Evolutionary conservation across 2,888 invertebrate species (phyloP).

Genomic region (Drosophila mayaguana): DNA sequence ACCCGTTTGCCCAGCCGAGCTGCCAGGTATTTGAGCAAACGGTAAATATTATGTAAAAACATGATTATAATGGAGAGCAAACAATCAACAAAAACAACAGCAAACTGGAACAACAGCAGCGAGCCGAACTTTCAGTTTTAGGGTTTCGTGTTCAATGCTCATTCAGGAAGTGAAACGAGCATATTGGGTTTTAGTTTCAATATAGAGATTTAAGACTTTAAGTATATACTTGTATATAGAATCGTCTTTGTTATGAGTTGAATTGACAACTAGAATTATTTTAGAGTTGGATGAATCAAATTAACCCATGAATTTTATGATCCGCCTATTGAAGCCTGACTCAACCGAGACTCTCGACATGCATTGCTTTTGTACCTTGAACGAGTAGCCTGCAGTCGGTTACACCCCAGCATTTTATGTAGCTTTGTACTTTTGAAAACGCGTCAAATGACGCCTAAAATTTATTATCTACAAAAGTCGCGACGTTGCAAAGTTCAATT

Average conservation of each 20-base stretch:
- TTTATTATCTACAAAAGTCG: constrained; percentile 60
- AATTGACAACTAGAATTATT: neutral
- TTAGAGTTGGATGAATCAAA: too few species aligned
- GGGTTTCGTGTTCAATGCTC: neutral
- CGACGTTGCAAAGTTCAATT: constrained; percentile 62
- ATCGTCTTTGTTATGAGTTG: too few species aligned
- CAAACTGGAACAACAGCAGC: constrained; percentile 18
- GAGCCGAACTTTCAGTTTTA: constrained; percentile 46
- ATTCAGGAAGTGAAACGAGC: neutral
- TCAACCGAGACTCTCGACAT: too few species aligned
- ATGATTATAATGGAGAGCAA: constrained; percentile 50
- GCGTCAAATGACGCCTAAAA: constrained; percentile 73
- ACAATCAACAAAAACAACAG: constrained; percentile 34
- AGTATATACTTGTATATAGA: too few species aligned
- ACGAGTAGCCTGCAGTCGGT: neutral
- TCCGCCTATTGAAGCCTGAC: too few species aligned
- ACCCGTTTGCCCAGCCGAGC: neutral
- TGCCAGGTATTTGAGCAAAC: constrained; percentile 10
- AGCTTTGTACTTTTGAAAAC: constrained; percentile 28
- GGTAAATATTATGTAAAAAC: constrained; percentile 58
- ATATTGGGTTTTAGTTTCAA: neutral
- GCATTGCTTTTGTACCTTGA: neutral
- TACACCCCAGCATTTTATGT: neutral
- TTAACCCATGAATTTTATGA: too few species aligned
- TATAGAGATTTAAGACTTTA: neutral